These are phyloP conservation scores for Mobula birostris DNA, from an alignment of 2,113 vertebrate genomes.

Conservation along the genomic window DNA sequence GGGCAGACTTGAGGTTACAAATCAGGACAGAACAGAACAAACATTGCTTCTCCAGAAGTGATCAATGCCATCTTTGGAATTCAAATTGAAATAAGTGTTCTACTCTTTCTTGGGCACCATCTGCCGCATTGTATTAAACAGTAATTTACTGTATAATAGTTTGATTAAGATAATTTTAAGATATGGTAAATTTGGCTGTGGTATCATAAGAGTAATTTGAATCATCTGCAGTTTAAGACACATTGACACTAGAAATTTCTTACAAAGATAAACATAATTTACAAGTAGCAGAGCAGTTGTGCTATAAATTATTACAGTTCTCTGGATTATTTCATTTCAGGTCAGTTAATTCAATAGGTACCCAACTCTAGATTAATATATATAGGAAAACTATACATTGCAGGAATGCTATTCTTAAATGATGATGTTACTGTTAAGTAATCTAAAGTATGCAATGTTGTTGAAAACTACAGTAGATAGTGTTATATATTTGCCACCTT, in stretches of 20 bases:
- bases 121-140: background rate
- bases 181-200: background rate
- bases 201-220: background rate
- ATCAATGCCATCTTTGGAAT: background rate
- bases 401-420: background rate
- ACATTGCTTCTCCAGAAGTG: background rate
- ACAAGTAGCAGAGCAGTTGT: background rate
- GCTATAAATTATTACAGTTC: background rate
- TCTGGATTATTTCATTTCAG: background rate
- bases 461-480: constrained; percentile 38
- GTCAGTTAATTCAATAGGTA: background rate
- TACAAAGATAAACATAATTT: background rate
- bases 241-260: background rate
- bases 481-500: constrained; percentile 55
- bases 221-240: background rate
- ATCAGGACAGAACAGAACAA: background rate
- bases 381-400: background rate
- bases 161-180: background rate
- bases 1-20: background rate
- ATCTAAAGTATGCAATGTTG: constrained; percentile 19
- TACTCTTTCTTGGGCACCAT: background rate
- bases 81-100: background rate
- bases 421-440: background rate
- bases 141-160: background rate
- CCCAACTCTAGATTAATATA: background rate